These are phyloP conservation scores for Danaus melanippus DNA, from an alignment of 1,140 invertebrate species.

Conservation along the genomic window DNA sequence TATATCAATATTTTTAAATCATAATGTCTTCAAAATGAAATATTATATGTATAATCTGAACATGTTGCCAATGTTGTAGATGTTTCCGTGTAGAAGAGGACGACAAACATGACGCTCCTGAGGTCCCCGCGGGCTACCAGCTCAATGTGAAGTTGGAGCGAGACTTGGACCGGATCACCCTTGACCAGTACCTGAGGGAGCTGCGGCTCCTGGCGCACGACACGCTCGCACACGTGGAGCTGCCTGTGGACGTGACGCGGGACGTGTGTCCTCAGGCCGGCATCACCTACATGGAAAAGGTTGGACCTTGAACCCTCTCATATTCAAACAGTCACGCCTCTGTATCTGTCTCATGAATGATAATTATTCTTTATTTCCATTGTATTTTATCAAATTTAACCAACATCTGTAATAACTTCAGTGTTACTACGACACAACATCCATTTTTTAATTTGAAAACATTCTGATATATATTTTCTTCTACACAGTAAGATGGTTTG, in stretches of 20 bases:
- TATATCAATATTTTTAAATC: too few relatives aligned
- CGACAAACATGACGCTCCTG: slow-evolving; percentile 14
- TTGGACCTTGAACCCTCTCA: slow-evolving; percentile 6
- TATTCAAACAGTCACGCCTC: too few relatives aligned
- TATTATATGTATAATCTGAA: not conserved
- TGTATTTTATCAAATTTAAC: too few relatives aligned
- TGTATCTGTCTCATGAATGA: too few relatives aligned
- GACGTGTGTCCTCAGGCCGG: slow-evolving; percentile 53
- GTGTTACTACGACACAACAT: too few relatives aligned
- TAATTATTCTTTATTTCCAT: too few relatives aligned
- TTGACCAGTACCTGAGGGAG: slow-evolving; percentile 31
- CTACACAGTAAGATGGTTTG: not conserved
- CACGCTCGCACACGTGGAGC: slow-evolving; percentile 16
- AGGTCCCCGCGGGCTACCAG: slow-evolving; percentile 45
- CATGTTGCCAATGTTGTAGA: slow-evolving; percentile 18
- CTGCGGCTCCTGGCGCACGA: slow-evolving; percentile 23
- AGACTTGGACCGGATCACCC: slow-evolving; percentile 33
- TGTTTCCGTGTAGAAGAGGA: slow-evolving; percentile 57
- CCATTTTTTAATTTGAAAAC: too few relatives aligned
- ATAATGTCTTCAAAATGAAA: too few relatives aligned
- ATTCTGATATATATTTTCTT: too few relatives aligned
- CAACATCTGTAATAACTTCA: too few relatives aligned
- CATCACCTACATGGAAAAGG: slow-evolving; percentile 59
- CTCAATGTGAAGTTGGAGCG: slow-evolving; percentile 46
- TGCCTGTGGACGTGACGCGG: slow-evolving; percentile 31